Evolutionary conservation across 2,888 invertebrate species (phyloP).

Genomic region (Perithous albicinctus): DNA sequence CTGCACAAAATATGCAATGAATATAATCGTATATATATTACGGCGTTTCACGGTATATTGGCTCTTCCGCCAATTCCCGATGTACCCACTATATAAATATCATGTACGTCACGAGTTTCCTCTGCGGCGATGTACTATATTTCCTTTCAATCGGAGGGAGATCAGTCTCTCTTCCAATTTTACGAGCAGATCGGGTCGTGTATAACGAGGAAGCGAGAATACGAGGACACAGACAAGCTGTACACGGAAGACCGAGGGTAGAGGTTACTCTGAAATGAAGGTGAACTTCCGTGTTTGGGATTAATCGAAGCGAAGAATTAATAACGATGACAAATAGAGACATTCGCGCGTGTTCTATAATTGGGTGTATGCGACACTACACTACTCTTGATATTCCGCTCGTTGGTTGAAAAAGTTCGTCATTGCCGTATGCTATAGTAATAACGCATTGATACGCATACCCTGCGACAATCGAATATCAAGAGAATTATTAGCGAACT

Average conservation of each 20-base stretch:
- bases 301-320: conserved; percentile 51
- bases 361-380: neutral
- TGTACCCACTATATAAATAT: conserved; percentile 28
- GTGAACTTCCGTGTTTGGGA: conserved; percentile 7
- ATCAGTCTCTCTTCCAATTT: conserved; percentile 15
- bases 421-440: neutral
- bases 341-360: conserved; percentile 19
- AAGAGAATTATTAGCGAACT: neutral
- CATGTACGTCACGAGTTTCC: neutral
- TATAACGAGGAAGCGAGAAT: conserved; percentile 23
- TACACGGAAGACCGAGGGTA: neutral
- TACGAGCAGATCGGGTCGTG: conserved; percentile 18
- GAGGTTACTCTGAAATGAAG: neutral
- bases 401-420: neutral
- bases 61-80: conserved; percentile 55
- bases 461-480: neutral
- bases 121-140: conserved; percentile 1
- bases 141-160: conserved; percentile 35
- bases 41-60: conserved; percentile 43
- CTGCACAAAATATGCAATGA: neutral
- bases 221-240: neutral
- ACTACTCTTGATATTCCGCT: neutral
- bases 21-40: conserved; percentile 34
- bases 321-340: conserved; percentile 41
- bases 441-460: neutral